phyloP scores from a whole-genome alignment of 2,888 invertebrate genomes.

The Abrostola tripartita region DNA sequence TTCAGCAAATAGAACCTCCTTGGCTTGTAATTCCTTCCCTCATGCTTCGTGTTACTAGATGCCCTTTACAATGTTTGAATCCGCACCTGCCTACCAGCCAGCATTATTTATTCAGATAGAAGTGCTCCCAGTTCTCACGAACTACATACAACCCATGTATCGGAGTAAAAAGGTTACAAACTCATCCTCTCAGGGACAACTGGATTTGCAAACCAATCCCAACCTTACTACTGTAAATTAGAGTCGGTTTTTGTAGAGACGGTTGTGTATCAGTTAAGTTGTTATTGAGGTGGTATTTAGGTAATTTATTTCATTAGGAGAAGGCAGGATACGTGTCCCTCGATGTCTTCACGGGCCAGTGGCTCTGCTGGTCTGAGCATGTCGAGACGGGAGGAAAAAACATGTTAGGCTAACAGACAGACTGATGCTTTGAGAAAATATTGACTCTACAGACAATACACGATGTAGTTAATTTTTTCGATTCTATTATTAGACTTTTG shows the following conservation, averaged over 20 bases:
- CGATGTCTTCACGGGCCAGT: slow-evolving; percentile 84
- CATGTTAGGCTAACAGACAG: slow-evolving; percentile 59
- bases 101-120: slow-evolving; percentile 57
- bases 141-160: slow-evolving; percentile 62
- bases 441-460: background rate
- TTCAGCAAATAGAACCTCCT: too few relatives aligned
- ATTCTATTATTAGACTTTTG: too few relatives aligned
- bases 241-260: slow-evolving; percentile 44
- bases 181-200: slow-evolving; percentile 69
- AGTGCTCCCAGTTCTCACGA: slow-evolving; percentile 73
- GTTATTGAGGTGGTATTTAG: slow-evolving; percentile 51
- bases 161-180: slow-evolving; percentile 77
- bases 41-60: slow-evolving; percentile 4
- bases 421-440: background rate
- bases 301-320: slow-evolving; percentile 87
- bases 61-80: slow-evolving; percentile 42
- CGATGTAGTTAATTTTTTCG: too few relatives aligned
- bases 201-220: slow-evolving; percentile 28
- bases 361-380: slow-evolving; percentile 74
- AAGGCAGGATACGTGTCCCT: slow-evolving; percentile 87
- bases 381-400: slow-evolving; percentile 84
- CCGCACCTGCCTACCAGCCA: slow-evolving; percentile 49
- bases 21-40: too few relatives aligned
- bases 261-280: slow-evolving; percentile 45
- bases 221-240: slow-evolving; percentile 12